Evolutionary conservation across 2,113 vertebrate species (phyloP).

Genomic region (Nanger granti): DNA sequence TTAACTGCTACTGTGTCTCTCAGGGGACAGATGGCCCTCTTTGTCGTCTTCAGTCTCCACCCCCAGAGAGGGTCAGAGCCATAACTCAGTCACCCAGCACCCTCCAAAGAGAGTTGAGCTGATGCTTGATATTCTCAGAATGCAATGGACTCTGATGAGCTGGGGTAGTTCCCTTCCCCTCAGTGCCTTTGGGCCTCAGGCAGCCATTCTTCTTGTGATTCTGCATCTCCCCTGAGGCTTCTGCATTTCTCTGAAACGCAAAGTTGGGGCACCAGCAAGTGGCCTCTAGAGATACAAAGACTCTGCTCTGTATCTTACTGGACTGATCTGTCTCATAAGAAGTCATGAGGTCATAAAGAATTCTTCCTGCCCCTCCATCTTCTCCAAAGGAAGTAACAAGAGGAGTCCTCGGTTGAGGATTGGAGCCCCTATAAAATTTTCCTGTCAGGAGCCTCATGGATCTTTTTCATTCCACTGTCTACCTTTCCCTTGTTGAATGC

Average conservation of each 20-base stretch:
- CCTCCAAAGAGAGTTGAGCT: background rate
- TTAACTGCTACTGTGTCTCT: slow-evolving; percentile 50
- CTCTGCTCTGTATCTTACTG: background rate
- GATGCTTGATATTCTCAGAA: background rate
- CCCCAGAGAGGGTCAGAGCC: slow-evolving; percentile 63
- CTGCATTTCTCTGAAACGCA: background rate
- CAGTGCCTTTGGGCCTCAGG: background rate
- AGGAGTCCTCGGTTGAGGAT: background rate
- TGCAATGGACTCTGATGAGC: background rate
- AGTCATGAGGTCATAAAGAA: background rate
- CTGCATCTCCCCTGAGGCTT: background rate
- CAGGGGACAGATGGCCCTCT: slow-evolving; percentile 62
- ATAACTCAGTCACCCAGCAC: slow-evolving; percentile 42
- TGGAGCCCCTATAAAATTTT: background rate
- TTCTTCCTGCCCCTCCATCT: background rate
- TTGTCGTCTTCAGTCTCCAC: slow-evolving; percentile 59
- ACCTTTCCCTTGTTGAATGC: slow-evolving; percentile 50
- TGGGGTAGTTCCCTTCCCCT: background rate
- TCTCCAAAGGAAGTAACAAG: slow-evolving; percentile 12
- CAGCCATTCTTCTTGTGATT: background rate
- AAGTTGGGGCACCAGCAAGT: background rate
- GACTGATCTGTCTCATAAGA: slow-evolving; percentile 12
- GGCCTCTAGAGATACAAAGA: background rate
- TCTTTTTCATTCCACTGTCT: background rate
- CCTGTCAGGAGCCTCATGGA: background rate